Percentiles rank a stretch among this genome's conserved stretches.
Conservation (phyloP, 2,888 invertebrate species). For the Pterostichus madidus region DNA sequence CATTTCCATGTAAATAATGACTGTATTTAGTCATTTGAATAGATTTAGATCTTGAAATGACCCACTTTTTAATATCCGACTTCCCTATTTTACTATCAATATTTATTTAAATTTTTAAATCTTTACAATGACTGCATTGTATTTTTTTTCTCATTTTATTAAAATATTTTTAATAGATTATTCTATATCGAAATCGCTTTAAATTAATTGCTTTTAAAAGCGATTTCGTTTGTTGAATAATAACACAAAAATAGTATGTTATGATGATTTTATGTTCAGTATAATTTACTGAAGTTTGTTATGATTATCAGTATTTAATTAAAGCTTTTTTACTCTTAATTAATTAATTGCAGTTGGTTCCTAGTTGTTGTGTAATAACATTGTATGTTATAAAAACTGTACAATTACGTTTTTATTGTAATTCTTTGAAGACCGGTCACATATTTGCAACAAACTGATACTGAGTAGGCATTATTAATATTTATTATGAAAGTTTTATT, state of each 20-base stretch:
- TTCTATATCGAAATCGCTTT: slow-evolving; percentile 33
- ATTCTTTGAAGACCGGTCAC: slow-evolving; percentile 47
- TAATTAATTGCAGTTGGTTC: slow-evolving; percentile 54
- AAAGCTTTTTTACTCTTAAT: slow-evolving; percentile 40
- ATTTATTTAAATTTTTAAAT: slow-evolving; percentile 48
- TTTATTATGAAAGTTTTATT: slow-evolving; percentile 30
- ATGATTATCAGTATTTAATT: slow-evolving; percentile 46
- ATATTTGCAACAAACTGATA: slow-evolving; percentile 31
- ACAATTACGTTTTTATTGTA: slow-evolving; percentile 47
- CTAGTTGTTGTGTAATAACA: slow-evolving; percentile 54
- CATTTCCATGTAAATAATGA: slow-evolving; percentile 63
- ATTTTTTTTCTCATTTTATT: slow-evolving; percentile 49
- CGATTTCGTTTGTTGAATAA: slow-evolving; percentile 3
- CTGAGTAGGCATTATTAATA: slow-evolving; percentile 23
- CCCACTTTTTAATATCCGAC: slow-evolving; percentile 43
- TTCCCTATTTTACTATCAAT: slow-evolving; percentile 33
- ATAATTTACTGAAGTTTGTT: slow-evolving; percentile 39
- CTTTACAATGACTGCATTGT: slow-evolving; percentile 42
- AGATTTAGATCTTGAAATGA: slow-evolving; percentile 44
- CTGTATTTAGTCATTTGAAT: slow-evolving; percentile 52
- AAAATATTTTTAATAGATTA: slow-evolving; percentile 29
- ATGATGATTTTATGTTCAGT: slow-evolving; percentile 37
- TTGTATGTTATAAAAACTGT: slow-evolving; percentile 38
- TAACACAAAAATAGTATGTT: slow-evolving; percentile 4
- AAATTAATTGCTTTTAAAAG: slow-evolving; percentile 1